Percentiles rank a stretch among this genome's conserved stretches.
Conservation (phyloP, 2,797 vertebrate species). For the Loris lydekkerianus region DNA sequence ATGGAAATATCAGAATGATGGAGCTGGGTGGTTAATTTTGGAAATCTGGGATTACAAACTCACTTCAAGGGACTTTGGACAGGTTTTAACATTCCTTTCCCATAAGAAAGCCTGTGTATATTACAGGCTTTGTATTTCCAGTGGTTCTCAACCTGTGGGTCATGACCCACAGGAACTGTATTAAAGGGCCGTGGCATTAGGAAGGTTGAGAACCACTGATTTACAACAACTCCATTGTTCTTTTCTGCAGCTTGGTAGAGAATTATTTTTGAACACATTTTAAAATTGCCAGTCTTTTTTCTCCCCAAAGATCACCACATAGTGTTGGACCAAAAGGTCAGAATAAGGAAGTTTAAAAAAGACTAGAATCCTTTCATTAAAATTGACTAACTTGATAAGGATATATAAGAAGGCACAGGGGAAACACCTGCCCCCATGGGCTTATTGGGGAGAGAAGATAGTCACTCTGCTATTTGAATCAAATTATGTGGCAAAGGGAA, state of each 20-base stretch:
- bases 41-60: constrained; percentile 39
- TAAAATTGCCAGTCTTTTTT: neutral
- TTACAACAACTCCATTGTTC: constrained; percentile 59
- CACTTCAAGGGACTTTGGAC: constrained; percentile 66
- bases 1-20: constrained; percentile 49
- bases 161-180: too few species aligned
- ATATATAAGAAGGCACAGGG: neutral
- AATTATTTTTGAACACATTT: constrained; percentile 77
- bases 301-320: neutral
- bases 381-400: constrained; percentile 14
- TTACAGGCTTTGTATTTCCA: too few species aligned
- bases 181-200: too few species aligned
- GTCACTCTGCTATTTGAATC: constrained; percentile 57
- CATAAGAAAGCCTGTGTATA: constrained; percentile 83
- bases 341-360: constrained; percentile 51
- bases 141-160: too few species aligned
- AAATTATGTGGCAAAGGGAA: constrained; percentile 50
- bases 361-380: constrained; percentile 1
- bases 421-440: neutral
- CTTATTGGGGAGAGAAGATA: neutral
- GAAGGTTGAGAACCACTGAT: neutral
- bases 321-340: neutral
- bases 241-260: constrained; percentile 62
- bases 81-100: constrained; percentile 83
- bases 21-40: constrained; percentile 58